A percentile compares a stretch with the other conserved stretches of the same genome.
phyloP scores from a whole-genome alignment of 2,797 vertebrate species.

The Eulemur rubriventer region DNA sequence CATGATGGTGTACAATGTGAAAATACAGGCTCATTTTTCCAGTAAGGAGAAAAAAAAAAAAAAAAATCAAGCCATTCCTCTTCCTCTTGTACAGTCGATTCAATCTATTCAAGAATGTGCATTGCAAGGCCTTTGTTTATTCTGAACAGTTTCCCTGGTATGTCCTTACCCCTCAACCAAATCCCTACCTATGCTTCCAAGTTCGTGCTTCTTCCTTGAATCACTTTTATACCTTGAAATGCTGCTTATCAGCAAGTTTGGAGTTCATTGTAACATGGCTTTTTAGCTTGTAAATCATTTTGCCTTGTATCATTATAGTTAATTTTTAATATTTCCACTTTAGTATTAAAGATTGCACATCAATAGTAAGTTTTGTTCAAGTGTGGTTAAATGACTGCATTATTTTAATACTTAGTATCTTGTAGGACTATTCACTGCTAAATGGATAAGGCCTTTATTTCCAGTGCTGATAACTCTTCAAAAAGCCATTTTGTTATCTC shows the following conservation, averaged over 20 bases:
- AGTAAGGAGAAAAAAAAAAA: not conserved
- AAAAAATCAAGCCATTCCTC: not conserved
- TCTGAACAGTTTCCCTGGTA: rapidly evolving
- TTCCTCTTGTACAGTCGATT: not conserved
- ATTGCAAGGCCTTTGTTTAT: not conserved
- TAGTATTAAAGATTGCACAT: not conserved
- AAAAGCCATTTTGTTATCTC: not conserved
- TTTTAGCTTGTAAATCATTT: not conserved
- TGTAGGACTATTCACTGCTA: not conserved
- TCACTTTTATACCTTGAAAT: not conserved
- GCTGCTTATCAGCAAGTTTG: not conserved
- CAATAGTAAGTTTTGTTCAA: not conserved
- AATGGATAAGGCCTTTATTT: not conserved
- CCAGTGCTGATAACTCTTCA: not conserved
- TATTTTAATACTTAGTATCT: not conserved
- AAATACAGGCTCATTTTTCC: not conserved
- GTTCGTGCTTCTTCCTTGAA: not conserved
- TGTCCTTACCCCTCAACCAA: not conserved
- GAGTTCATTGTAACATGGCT: not conserved
- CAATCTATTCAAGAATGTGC: not conserved
- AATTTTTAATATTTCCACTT: not conserved
- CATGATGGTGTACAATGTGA: not conserved
- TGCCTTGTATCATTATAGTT: not conserved
- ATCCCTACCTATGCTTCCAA: not conserved
- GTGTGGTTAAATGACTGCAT: not conserved